phyloP scores from a whole-genome alignment of 1,140 invertebrate genomes.

The Ceratina australensis region DNA sequence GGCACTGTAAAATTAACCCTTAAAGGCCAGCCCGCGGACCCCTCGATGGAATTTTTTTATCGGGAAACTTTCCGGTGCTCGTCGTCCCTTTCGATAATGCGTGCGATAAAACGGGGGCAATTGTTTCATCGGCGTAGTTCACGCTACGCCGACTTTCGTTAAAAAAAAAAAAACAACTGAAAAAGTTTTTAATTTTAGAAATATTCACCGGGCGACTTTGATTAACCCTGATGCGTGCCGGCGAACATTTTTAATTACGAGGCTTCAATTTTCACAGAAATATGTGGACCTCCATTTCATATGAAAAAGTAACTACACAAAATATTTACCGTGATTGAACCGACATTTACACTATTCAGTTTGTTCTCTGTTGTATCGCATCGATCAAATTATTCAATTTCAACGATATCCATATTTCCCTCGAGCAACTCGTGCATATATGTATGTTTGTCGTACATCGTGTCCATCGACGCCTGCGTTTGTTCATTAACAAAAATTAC shows the following conservation, averaged over 20 bases:
- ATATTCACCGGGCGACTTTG: background rate
- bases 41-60: constrained; percentile 62
- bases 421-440: no score
- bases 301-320: no score
- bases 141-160: background rate
- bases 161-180: background rate
- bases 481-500: background rate
- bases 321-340: no score
- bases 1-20: constrained; percentile 51
- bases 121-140: constrained; percentile 3
- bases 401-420: no score
- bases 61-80: constrained; percentile 50
- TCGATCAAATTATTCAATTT: no score
- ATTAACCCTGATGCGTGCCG: no score
- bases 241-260: no score
- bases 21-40: constrained; percentile 46
- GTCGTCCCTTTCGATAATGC: constrained; percentile 20
- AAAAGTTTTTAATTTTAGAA: background rate
- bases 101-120: background rate
- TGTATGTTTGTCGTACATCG: no score
- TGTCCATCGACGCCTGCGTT: background rate
- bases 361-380: no score
- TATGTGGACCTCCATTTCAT: no score
- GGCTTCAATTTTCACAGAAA: no score
- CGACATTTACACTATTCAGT: no score